phyloP scores from a whole-genome alignment of 2,888 invertebrate species.

The Petrolisthes manimaculis region DNA sequence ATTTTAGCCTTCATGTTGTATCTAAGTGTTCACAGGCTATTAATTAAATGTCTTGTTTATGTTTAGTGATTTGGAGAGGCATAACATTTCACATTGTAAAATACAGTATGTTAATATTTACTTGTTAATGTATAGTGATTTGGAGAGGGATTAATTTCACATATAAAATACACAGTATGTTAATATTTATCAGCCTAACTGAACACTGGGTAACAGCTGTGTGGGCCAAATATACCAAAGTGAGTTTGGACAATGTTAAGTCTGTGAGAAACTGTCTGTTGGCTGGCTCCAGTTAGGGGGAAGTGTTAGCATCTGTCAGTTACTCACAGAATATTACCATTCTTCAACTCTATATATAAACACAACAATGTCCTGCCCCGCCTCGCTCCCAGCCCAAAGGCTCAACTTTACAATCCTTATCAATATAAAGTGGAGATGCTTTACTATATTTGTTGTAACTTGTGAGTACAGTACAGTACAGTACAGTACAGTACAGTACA shows the following conservation, averaged over 20 bases:
- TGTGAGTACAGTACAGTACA: no score
- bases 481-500: no score
- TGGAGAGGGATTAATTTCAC: no score
- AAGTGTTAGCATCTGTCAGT: neutral
- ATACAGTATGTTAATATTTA: no score
- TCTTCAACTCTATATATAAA: slow-evolving; percentile 25
- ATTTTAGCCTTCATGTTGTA: no score
- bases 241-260: slow-evolving; percentile 34
- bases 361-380: slow-evolving; percentile 33
- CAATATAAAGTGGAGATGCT: neutral
- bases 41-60: slow-evolving; percentile 1
- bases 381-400: slow-evolving; percentile 52
- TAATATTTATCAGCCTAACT: no score
- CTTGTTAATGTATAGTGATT: no score
- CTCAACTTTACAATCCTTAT: slow-evolving; percentile 36
- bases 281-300: neutral
- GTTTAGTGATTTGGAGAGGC: no score
- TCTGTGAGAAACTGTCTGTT: slow-evolving; percentile 2
- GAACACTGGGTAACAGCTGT: slow-evolving; percentile 35
- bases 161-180: no score
- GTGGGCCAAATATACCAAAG: slow-evolving; percentile 26
- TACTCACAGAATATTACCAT: slow-evolving; percentile 15
- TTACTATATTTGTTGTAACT: slow-evolving; percentile 26
- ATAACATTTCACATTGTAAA: no score
- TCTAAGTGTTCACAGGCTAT: no score